These are phyloP conservation scores for Halcyon smyrnensis DNA, from an alignment of 2,797 vertebrate species.

Conservation along the genomic window DNA sequence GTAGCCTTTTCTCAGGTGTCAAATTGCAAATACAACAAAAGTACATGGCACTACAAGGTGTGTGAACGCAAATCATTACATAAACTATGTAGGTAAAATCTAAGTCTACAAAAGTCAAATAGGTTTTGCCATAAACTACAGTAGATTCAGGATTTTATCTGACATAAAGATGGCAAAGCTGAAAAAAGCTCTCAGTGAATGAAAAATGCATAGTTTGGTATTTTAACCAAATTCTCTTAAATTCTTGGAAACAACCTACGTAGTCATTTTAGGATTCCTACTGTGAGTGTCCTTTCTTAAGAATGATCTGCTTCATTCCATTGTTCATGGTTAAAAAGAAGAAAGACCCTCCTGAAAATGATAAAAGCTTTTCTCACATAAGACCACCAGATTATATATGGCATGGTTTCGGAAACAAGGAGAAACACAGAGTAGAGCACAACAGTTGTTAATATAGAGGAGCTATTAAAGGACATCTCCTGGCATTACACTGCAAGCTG, in stretches of 20 bases:
- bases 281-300: neutral
- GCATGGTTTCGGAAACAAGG: neutral
- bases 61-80: neutral
- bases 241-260: neutral
- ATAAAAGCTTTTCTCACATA: neutral
- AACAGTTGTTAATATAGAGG: constrained; percentile 51
- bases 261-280: neutral
- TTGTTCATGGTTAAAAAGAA: neutral
- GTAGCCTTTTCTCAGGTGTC: neutral
- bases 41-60: neutral
- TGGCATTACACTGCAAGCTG: constrained; percentile 59
- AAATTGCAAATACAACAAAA: neutral
- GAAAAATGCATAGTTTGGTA: neutral
- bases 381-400: neutral
- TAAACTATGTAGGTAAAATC: neutral
- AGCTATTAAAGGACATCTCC: constrained; percentile 39
- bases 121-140: neutral
- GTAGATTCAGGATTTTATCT: neutral
- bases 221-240: neutral
- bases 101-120: neutral
- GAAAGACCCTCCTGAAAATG: neutral
- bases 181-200: neutral
- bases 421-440: neutral
- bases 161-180: neutral
- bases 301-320: neutral